Evolutionary conservation across 1,140 invertebrate species (phyloP).

Genomic region (Nixonia krombeini): DNA sequence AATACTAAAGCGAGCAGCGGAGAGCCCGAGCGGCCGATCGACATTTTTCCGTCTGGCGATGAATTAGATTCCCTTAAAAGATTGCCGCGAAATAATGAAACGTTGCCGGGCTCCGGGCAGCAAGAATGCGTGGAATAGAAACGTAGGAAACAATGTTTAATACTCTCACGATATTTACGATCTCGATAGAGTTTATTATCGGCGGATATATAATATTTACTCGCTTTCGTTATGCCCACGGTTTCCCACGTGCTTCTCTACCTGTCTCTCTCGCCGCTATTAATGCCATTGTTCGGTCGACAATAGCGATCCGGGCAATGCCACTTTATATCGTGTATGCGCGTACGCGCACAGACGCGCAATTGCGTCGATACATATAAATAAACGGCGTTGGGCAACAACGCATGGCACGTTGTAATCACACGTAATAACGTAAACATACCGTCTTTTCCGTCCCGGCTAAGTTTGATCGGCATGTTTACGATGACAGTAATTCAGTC

Average conservation of each 20-base stretch:
- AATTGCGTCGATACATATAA: slow-evolving; percentile 18
- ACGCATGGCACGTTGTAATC: slow-evolving; percentile 2
- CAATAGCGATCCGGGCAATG: slow-evolving; percentile 21
- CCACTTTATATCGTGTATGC: not conserved
- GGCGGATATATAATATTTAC: slow-evolving; percentile 49
- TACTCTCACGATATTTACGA: slow-evolving; percentile 42
- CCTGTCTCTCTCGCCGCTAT: slow-evolving; percentile 43
- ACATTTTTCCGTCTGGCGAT: too few relatives aligned
- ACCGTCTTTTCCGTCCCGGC: too few relatives aligned
- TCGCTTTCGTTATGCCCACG: slow-evolving; percentile 42
- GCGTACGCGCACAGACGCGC: slow-evolving; percentile 3
- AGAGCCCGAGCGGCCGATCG: too few relatives aligned
- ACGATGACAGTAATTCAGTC: too few relatives aligned
- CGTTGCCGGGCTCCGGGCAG: slow-evolving; percentile 10
- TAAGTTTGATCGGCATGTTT: too few relatives aligned
- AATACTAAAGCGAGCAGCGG: too few relatives aligned
- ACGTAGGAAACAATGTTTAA: slow-evolving; percentile 39
- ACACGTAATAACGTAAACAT: slow-evolving; percentile 8
- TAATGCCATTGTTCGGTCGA: slow-evolving; percentile 43
- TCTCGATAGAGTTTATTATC: slow-evolving; percentile 45
- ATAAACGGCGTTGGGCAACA: slow-evolving; percentile 7
- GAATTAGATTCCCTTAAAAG: not conserved
- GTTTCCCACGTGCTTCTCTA: slow-evolving; percentile 46
- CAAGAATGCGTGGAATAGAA: slow-evolving; percentile 19
- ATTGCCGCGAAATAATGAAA: slow-evolving; percentile 25